These are phyloP conservation scores for Tachysurus fulvidraco DNA, from an alignment of 2,113 vertebrate genomes.

Conservation along the genomic window DNA sequence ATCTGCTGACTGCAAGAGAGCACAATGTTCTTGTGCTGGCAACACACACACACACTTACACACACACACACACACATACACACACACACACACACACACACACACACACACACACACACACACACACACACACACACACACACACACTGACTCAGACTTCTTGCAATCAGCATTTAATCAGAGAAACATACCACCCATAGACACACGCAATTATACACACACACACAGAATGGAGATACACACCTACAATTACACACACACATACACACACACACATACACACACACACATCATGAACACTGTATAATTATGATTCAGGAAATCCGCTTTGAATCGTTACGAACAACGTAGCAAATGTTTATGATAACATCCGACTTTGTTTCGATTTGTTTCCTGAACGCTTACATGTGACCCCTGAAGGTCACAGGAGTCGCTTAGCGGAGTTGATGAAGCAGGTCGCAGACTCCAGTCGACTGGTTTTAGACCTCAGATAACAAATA, in stretches of 20 bases:
- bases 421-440: background rate
- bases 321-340: conserved; percentile 32
- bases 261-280: conserved; percentile 37
- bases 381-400: background rate
- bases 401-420: background rate
- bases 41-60: background rate
- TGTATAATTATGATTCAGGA: conserved; percentile 41
- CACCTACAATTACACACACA: conserved; percentile 30
- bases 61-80: background rate
- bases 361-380: background rate
- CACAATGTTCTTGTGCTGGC: background rate
- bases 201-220: conserved; percentile 36
- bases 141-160: conserved; percentile 36
- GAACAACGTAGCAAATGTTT: conserved; percentile 11
- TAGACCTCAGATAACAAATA: conserved; percentile 26
- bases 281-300: conserved; percentile 25
- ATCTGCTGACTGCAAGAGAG: conserved; percentile 24
- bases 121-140: conserved; percentile 25
- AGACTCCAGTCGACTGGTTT: conserved; percentile 1
- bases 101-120: conserved; percentile 4
- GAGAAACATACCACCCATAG: conserved; percentile 49
- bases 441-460: conserved; percentile 17
- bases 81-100: background rate
- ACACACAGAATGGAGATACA: conserved; percentile 19
- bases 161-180: conserved; percentile 54